Conservation (phyloP, 2,888 invertebrate genomes). For the Keiferia lycopersicella region DNA sequence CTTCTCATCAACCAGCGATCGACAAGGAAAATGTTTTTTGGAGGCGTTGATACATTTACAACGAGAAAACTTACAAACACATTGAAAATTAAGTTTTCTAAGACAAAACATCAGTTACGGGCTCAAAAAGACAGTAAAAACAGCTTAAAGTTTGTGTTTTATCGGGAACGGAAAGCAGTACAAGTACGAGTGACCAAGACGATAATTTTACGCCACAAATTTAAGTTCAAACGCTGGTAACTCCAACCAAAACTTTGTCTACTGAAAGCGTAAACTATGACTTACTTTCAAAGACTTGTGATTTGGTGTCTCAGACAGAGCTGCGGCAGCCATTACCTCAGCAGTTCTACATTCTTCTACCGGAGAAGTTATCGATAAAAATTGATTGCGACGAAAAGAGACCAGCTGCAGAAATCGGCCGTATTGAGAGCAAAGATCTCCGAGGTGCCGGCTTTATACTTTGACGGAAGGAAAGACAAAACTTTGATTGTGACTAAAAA, state of each 20-base stretch:
- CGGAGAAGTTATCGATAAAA: slow-evolving; percentile 7
- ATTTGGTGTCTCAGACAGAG: slow-evolving; percentile 29
- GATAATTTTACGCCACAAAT: background rate
- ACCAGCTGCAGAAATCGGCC: background rate
- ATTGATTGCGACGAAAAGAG: background rate
- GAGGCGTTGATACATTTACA: background rate
- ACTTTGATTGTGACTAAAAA: background rate
- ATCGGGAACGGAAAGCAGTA: slow-evolving; percentile 12
- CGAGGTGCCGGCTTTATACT: slow-evolving; percentile 6
- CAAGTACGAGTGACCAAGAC: slow-evolving; percentile 11
- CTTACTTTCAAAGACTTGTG: slow-evolving; percentile 30
- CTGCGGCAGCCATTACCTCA: slow-evolving; percentile 31
- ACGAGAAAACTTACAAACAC: background rate
- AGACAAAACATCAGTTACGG: no score
- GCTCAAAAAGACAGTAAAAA: background rate
- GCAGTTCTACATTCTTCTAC: slow-evolving; percentile 28
- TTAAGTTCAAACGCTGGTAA: background rate
- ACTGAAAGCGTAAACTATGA: slow-evolving; percentile 13
- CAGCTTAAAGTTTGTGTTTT: background rate
- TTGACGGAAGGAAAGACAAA: slow-evolving; percentile 15
- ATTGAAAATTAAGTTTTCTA: background rate
- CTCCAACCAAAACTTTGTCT: background rate
- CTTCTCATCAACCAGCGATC: no score
- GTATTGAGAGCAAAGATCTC: background rate
- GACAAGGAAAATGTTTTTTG: no score